Base-by-base conservation (phyloP, 1,140 invertebrate genomes). In the Macrosteles quadrilineatus region DNA sequence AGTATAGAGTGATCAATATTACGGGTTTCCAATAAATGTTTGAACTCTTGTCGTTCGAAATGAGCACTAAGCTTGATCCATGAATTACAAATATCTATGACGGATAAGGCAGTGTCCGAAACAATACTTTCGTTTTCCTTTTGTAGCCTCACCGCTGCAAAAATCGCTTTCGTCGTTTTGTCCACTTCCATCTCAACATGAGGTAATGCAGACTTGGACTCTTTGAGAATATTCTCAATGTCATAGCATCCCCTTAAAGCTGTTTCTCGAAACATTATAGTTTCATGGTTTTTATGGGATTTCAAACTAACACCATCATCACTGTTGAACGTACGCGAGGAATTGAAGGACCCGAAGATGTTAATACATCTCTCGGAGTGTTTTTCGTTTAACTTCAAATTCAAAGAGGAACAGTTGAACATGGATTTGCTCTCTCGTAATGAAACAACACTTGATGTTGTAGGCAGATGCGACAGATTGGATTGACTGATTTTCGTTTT, bases 11-110 rank as follows among this genome's bases (percentile, higher is more conserved):
- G 32, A 45, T 66, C 63, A 43, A 43, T 3, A 6, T 23, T 25
- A 30, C 6, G 2, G 25, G 23, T 59, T 59, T 59, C 55, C n/a
- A 59, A 59, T 27, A 27, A 27, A 25, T 25, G 12, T 59, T 29
- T 59, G 25, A 59, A 59, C 2, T 59, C 55, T 25, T 59, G 4
- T 9, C 27, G 31, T 66, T 66, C 63, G 27, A 66, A 66, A 45
- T 45, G 40, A 25, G 63, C n/a, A 45, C 17, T 66, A 1, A 66
- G 36, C 23, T 43, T 66, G 2, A 66, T 25, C 63, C 63, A 66
- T 23, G 36, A 66, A 12, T 66, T 66, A 45, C 31, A 12, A n/a
- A 66, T 45, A 19, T 43, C 32, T 21, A 66, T 14, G 19, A 66
- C 17, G 1, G 63, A 66, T n/a, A 45, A 12, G 11, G 11, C 21